These are phyloP conservation scores for Muricea muricata DNA, from an alignment of 92 coral and sea anemone genomes.

Conservation along the genomic window DNA sequence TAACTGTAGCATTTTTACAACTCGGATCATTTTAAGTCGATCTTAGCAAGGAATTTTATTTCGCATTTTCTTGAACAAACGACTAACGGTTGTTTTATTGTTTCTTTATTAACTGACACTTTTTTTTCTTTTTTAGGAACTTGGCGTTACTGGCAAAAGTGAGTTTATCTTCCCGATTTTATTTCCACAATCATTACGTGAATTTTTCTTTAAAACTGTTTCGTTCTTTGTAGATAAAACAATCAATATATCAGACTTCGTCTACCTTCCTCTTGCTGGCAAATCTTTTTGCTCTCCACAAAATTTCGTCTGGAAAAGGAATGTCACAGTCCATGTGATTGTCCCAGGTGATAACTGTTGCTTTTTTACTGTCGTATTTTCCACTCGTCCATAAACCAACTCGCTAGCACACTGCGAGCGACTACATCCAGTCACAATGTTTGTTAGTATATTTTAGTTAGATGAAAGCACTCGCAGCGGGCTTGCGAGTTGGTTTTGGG, in stretches of 20 bases:
- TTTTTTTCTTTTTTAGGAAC: constrained; percentile 64
- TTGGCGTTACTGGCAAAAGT: constrained; percentile 69
- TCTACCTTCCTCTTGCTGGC: constrained; percentile 78
- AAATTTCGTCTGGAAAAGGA: constrained; percentile 69
- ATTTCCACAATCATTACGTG: no score
- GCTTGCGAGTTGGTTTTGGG: no score
- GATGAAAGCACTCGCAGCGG: no score
- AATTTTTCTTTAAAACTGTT: no score
- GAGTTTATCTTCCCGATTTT: no score
- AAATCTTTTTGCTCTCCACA: constrained; percentile 78
- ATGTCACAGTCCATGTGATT: constrained; percentile 92
- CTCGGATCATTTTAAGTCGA: no score
- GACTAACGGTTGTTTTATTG: not conserved
- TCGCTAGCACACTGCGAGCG: no score
- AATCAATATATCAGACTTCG: constrained; percentile 79
- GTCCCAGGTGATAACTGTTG: constrained; percentile 77
- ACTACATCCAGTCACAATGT: no score
- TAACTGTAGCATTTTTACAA: no score
- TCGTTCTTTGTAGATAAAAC: constrained; percentile 41
- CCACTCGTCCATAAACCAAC: no score
- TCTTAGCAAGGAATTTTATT: no score
- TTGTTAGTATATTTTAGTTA: no score
- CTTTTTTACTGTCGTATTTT: not conserved
- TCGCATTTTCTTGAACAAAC: not conserved
- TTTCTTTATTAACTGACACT: not conserved